Evolutionary conservation across 2,797 vertebrate genomes (phyloP).

Genomic region (Potorous gilbertii): DNA sequence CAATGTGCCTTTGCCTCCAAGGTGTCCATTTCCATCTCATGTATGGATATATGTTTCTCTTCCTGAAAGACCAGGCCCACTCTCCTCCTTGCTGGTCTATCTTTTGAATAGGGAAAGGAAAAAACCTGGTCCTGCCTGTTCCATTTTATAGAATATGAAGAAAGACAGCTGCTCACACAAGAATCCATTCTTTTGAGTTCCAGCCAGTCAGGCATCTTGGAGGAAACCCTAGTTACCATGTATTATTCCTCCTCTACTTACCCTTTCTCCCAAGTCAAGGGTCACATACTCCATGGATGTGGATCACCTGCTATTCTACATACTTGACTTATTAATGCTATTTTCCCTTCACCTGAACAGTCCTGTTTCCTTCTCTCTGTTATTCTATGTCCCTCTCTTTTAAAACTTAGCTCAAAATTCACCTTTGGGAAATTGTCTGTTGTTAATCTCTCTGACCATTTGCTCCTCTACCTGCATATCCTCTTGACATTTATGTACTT

Average conservation of each 20-base stretch:
- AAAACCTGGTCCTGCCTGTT: neutral
- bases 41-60: neutral
- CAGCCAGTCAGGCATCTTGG: neutral
- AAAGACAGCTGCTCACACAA: neutral
- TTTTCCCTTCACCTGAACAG: neutral
- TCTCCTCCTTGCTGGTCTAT: neutral
- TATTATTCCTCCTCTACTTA: neutral
- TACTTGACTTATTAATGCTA: neutral
- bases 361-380: neutral
- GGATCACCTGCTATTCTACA: neutral
- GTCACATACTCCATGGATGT: neutral
- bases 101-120: neutral
- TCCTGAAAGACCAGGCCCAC: neutral
- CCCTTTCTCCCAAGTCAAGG: neutral
- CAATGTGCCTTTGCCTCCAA: neutral
- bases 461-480: neutral
- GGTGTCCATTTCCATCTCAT: neutral
- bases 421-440: neutral
- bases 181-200: neutral
- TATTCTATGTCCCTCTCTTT: neutral
- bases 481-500: neutral
- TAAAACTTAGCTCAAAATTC: neutral
- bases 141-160: neutral
- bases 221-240: neutral
- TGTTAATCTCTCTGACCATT: neutral